phyloP scores from a whole-genome alignment of 2,113 vertebrate species.

The Corythaeola cristata region DNA sequence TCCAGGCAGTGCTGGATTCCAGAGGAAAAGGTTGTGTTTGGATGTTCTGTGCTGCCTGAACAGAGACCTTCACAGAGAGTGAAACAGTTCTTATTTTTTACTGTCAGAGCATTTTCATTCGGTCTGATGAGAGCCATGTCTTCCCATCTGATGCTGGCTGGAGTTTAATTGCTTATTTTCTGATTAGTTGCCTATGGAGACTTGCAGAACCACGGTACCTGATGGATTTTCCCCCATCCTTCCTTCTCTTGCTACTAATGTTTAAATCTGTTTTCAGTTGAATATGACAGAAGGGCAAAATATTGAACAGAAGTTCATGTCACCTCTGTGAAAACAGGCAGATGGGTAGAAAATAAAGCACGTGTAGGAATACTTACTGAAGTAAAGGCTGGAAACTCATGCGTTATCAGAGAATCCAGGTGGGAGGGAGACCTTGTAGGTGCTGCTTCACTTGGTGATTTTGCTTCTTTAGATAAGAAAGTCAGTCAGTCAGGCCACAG shows the following conservation, averaged over 20 bases:
- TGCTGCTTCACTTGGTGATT: background rate
- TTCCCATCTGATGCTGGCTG: background rate
- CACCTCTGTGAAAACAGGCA: background rate
- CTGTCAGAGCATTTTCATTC: background rate
- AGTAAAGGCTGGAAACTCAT: background rate
- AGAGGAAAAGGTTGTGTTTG: background rate
- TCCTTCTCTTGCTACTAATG: background rate
- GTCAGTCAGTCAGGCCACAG: background rate
- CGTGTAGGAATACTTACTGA: background rate
- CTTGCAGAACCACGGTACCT: background rate
- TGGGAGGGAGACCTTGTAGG: background rate
- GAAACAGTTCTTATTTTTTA: background rate
- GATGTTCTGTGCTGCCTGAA: background rate
- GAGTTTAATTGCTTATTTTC: background rate
- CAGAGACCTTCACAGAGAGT: background rate
- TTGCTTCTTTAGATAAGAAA: background rate
- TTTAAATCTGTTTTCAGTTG: conserved; percentile 9
- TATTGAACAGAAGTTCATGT: background rate
- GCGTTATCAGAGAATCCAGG: background rate
- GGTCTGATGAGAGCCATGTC: background rate
- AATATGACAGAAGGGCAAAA: background rate
- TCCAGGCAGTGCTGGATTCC: background rate
- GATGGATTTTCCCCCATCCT: background rate
- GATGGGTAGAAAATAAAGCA: background rate
- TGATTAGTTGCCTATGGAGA: background rate